Evolutionary conservation across 2,888 invertebrate genomes (phyloP), one percentile per base, ranked within the genome.

Genomic region (Phasia obesa): DNA sequence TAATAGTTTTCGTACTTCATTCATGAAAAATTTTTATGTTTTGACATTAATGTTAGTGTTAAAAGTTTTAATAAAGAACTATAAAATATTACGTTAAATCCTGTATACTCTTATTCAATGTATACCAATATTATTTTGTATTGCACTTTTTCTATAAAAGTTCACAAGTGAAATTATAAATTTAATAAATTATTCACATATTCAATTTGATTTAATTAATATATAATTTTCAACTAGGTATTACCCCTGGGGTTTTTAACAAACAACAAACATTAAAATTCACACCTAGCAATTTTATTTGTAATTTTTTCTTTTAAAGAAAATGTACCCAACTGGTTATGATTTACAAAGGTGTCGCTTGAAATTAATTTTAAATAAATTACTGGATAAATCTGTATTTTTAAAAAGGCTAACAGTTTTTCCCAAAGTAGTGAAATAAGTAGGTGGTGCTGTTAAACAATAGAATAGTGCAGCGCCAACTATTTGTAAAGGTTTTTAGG

Each of bases 401-500:
- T 31, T 17, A 21, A 62, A 55, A 6, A 27, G 17, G 2, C 17
- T 19, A 44, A 74, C 35, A 17, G 17, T 38, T 23, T 0, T 44
- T 74, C 57, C 19, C 23, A 9, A 65, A 47, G 19, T 9, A 65
- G 19, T 25, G n/a, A 38, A 57, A 49, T 75, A 75, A 65, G 59
- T 38, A 67, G 4, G 21, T 57, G 49, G 53, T 65, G 65, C 67
- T 67, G 59, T 49, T 67, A 49, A 21, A 57, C 57, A 47, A n/a
- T n/a, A n/a, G n/a, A n/a, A n/a, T n/a, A 57, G 47, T 65, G 35
- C 57, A 65, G 65, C 38, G 57, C 65, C 67, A 67, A 67, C 75
- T 76, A 67, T 76, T 67, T 76, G 75, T 76, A 27, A 59, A 67
- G 67, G 59, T 2, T 59, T 47, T 49, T 67, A 75, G 74, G 44